phyloP scores from a whole-genome alignment of 2,797 vertebrate species.

The Crossoptilon crossoptilon region DNA sequence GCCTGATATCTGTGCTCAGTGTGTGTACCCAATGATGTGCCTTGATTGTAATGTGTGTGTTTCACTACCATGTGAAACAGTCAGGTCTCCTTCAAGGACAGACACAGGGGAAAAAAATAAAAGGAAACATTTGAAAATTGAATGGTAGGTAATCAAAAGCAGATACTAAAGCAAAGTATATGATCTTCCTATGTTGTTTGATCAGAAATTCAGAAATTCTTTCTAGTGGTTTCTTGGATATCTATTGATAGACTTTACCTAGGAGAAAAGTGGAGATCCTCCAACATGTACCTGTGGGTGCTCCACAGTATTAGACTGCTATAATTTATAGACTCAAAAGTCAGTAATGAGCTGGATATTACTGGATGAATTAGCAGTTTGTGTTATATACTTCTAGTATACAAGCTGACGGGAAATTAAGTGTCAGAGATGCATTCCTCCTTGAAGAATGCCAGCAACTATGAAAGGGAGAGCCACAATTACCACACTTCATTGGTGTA shows the following conservation, averaged over 20 bases:
- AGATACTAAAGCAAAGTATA: neutral
- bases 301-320: neutral
- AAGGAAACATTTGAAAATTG: neutral
- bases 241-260: neutral
- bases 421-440: neutral
- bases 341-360: neutral
- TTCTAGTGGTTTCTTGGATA: neutral
- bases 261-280: neutral
- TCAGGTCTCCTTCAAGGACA: fast-evolving
- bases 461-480: neutral
- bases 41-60: no score
- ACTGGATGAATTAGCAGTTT: neutral
- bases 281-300: neutral
- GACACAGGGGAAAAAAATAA: neutral
- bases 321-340: neutral
- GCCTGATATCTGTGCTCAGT: neutral
- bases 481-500: neutral
- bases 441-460: neutral
- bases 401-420: neutral
- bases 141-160: neutral
- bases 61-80: neutral
- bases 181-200: neutral
- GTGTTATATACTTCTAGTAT: neutral
- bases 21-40: neutral
- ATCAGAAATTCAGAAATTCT: neutral